phyloP scores from a whole-genome alignment of 2,797 vertebrate species.

The Luscinia megarhynchos region DNA sequence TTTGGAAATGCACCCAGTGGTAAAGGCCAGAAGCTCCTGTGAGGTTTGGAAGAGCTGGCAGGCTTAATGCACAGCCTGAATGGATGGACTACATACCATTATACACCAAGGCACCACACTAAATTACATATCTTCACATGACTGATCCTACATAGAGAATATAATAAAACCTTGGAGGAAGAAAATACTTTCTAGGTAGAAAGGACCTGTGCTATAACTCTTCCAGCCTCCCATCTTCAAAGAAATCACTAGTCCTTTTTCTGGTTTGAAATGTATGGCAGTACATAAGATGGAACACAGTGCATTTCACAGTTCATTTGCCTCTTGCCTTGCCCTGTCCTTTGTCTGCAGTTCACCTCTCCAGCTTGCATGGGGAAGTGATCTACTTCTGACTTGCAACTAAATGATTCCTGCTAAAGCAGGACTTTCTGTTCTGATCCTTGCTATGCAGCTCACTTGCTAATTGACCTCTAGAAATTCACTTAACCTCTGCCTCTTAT shows the following conservation, averaged over 20 bases:
- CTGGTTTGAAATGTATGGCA: not conserved
- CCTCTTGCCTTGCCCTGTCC: not conserved
- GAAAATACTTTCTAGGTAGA: not conserved
- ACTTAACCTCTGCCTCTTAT: conserved; percentile 19
- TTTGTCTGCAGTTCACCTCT: not conserved
- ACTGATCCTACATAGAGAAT: not conserved
- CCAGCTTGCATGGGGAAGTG: not conserved
- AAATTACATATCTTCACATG: not conserved
- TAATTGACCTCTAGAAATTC: conserved; percentile 25
- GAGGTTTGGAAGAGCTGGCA: not conserved
- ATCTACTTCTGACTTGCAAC: not conserved
- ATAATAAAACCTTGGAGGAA: not conserved
- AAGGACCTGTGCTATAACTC: not conserved
- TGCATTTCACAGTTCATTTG: conserved; percentile 15
- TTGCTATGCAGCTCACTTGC: not conserved
- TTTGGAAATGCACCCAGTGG: not conserved
- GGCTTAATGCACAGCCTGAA: not conserved
- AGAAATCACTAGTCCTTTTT: not conserved
- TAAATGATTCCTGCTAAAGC: not conserved
- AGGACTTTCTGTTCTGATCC: not conserved
- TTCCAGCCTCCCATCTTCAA: not conserved
- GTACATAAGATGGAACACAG: not conserved
- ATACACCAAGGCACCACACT: not conserved
- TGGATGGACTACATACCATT: not conserved
- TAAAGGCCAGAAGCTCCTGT: not conserved